Percentiles rank a stretch among this genome's conserved stretches.
Conservation (phyloP, 2,113 vertebrate genomes). For the Cromileptes altivelis region DNA sequence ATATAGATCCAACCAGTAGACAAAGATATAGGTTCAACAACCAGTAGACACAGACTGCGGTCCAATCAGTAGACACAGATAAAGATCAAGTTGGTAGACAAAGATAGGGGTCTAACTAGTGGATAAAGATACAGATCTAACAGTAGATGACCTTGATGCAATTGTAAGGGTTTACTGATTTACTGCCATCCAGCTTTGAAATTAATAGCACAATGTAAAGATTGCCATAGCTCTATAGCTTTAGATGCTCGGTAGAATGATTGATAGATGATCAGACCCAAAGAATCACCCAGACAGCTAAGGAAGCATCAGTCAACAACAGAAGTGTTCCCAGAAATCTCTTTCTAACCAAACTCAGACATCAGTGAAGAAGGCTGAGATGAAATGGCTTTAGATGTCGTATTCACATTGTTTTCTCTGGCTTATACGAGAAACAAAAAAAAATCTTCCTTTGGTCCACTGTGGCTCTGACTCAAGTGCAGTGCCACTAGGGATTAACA, state of each 20-base stretch:
- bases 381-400: conserved; percentile 10
- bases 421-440: neutral
- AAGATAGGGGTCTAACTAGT: too few relatives aligned
- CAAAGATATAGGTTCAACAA: too few relatives aligned
- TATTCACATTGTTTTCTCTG: neutral
- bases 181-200: neutral
- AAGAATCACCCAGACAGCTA: conserved; percentile 1
- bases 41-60: too few relatives aligned
- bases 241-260: neutral
- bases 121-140: too few relatives aligned
- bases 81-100: too few relatives aligned
- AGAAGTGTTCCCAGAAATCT: conserved; percentile 14
- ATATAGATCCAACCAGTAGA: too few relatives aligned
- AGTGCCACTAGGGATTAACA: conserved; percentile 22
- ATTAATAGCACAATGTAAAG: neutral
- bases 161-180: too few relatives aligned
- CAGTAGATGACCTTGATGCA: too few relatives aligned
- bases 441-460: conserved; percentile 14
- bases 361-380: neutral
- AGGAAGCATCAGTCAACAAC: conserved; percentile 1
- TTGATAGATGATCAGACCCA: neutral
- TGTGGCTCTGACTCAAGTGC: conserved; percentile 3
- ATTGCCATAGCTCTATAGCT: neutral
- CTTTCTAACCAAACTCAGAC: conserved; percentile 2
- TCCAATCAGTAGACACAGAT: too few relatives aligned